These are phyloP conservation scores for Drosophila prosaltans DNA, from an alignment of 1,140 invertebrate species.

Conservation along the genomic window DNA sequence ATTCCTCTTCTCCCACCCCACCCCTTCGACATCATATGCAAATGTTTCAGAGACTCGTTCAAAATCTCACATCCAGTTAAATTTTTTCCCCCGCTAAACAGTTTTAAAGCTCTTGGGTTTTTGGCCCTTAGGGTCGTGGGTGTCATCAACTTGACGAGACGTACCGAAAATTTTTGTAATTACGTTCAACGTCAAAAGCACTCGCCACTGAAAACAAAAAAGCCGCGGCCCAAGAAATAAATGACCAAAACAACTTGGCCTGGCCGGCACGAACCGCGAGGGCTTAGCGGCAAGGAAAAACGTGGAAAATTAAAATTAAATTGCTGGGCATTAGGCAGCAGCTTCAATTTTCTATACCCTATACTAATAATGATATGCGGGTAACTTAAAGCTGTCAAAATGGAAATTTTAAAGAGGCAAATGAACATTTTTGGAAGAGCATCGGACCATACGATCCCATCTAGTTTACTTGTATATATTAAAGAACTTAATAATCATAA, in stretches of 20 bases:
- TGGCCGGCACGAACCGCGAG: background rate
- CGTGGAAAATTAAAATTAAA: constrained; percentile 68
- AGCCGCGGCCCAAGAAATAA: constrained; percentile 63
- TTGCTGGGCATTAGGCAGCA: constrained; percentile 53
- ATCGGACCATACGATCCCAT: background rate
- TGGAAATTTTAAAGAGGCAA: background rate
- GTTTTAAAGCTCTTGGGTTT: background rate
- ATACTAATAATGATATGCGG: background rate
- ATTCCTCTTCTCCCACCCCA: background rate
- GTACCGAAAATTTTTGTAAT: constrained; percentile 69
- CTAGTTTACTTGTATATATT: background rate
- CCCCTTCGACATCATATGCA: constrained; percentile 51
- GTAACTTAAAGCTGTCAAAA: background rate
- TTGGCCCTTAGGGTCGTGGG: background rate
- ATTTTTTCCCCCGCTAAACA: background rate
- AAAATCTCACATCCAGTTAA: background rate
- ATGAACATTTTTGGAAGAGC: background rate
- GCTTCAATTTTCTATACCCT: constrained; percentile 2
- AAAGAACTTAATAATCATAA: too few relatives aligned
- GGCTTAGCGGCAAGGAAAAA: constrained; percentile 26
- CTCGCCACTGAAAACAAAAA: constrained; percentile 56
- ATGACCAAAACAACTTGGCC: constrained; percentile 62
- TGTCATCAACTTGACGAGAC: constrained; percentile 60
- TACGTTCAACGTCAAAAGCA: constrained; percentile 72
- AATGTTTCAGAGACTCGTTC: constrained; percentile 34